Conservation (phyloP, 2,888 invertebrate species). For the Amphiduros pacificus region DNA sequence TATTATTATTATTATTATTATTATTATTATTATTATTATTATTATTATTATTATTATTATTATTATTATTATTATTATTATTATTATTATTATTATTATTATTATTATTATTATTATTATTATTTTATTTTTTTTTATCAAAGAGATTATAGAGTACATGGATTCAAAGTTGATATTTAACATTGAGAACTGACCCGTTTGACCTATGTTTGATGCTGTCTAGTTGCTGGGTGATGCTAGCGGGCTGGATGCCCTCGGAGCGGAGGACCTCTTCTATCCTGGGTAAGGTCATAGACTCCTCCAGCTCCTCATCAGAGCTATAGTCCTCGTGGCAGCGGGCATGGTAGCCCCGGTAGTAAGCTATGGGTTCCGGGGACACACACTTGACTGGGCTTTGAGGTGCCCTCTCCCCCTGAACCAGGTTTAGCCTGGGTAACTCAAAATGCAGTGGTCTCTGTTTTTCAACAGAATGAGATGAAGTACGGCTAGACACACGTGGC, state of each 20-base stretch:
- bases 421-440: not conserved
- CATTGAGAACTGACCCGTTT: too few species aligned
- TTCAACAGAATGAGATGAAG: too few species aligned
- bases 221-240: slow-evolving; percentile 15
- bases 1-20: too few species aligned
- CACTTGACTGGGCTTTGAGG: not conserved
- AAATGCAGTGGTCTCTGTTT: not conserved
- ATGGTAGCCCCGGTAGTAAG: too few species aligned
- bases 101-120: too few species aligned
- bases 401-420: not conserved
- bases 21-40: too few species aligned
- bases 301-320: slow-evolving; percentile 13
- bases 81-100: too few species aligned
- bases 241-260: slow-evolving; percentile 11
- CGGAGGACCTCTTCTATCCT: slow-evolving; percentile 13
- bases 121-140: too few species aligned
- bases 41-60: too few species aligned
- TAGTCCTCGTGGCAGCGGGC: slow-evolving; percentile 11
- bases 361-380: not conserved
- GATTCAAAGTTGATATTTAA: too few species aligned
- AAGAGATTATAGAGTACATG: too few species aligned
- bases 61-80: too few species aligned
- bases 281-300: slow-evolving; percentile 12
- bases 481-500: not conserved
- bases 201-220: slow-evolving; percentile 9